These are phyloP conservation scores for Verasper variegatus DNA, from an alignment of 2,113 vertebrate species.

Conservation along the genomic window DNA sequence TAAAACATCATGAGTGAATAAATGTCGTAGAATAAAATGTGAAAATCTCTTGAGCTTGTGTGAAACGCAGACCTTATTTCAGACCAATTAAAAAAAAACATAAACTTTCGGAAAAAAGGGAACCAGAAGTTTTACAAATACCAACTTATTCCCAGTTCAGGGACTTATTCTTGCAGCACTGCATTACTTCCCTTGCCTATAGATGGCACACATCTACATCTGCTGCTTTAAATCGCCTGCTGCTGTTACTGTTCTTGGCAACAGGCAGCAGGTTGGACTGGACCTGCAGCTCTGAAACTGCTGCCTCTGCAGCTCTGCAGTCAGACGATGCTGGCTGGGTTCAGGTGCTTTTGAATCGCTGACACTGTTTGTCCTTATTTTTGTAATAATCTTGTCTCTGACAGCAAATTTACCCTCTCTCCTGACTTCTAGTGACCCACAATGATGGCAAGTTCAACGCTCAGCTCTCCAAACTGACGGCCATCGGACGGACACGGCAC, in stretches of 20 bases:
- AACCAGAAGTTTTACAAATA: background rate
- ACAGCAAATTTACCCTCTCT: conserved; percentile 25
- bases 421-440: conserved; percentile 86
- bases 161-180: background rate
- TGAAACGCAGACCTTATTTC: background rate
- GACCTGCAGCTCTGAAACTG: conserved; percentile 14
- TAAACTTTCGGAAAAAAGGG: background rate
- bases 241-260: conserved; percentile 10
- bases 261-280: conserved; percentile 9
- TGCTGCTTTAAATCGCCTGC: background rate
- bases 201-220: conserved; percentile 2
- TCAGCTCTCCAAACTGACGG: conserved; percentile 90
- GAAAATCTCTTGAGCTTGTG: too few relatives aligned
- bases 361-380: background rate
- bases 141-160: background rate
- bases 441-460: conserved; percentile 90
- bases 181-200: background rate
- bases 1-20: background rate
- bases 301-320: conserved; percentile 32
- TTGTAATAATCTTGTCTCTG: background rate
- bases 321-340: background rate
- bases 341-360: conserved; percentile 1
- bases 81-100: background rate
- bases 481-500: conserved; percentile 83
- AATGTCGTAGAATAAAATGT: too few relatives aligned